phyloP scores from a whole-genome alignment of 1,140 invertebrate species.

The Drosophila tsacasi region DNA sequence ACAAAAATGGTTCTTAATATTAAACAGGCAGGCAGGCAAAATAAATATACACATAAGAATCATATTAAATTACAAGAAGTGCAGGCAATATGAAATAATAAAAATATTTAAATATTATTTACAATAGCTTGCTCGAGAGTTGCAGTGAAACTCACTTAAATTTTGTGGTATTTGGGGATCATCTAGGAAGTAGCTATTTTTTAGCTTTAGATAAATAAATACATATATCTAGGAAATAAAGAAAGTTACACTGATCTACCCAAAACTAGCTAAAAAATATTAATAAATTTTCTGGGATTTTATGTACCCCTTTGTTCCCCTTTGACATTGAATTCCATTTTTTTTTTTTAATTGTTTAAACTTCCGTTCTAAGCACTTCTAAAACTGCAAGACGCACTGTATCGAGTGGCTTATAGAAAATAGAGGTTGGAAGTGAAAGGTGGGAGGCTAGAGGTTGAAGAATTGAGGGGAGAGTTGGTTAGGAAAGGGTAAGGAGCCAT shows the following conservation, averaged over 20 bases:
- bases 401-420: neutral
- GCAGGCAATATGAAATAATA: conserved; percentile 24
- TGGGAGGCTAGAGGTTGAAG: neutral
- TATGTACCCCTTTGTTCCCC: neutral
- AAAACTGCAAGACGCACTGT: conserved; percentile 24
- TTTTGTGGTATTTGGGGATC: neutral
- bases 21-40: conserved; percentile 40
- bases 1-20: conserved; percentile 6
- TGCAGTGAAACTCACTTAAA: conserved; percentile 60
- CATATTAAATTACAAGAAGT: conserved; percentile 31
- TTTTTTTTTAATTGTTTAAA: no score
- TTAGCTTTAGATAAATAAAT: no score
- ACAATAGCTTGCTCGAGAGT: neutral
- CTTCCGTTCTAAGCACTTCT: neutral
- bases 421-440: neutral
- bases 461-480: neutral
- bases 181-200: neutral
- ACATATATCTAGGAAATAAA: neutral
- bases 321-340: neutral
- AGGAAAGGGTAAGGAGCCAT: conserved; percentile 37
- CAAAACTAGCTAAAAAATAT: no score
- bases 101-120: conserved; percentile 21
- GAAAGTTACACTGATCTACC: no score
- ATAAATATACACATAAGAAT: neutral
- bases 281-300: neutral